Conservation (phyloP, 2,113 vertebrate genomes). For the Pipra filicauda region DNA sequence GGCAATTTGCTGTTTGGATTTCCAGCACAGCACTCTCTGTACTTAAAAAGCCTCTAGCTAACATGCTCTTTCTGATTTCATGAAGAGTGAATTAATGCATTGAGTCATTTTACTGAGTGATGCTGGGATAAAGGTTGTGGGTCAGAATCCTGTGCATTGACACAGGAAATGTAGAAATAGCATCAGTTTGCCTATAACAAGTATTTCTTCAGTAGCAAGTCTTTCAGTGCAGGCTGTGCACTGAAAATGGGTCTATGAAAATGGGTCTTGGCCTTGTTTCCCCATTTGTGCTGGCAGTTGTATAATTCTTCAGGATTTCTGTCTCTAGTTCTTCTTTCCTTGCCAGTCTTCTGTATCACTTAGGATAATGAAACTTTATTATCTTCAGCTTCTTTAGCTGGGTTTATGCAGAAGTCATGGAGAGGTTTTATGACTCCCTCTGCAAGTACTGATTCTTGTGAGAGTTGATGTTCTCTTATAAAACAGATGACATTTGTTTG, state of each 20-base stretch:
- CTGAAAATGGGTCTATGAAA: background rate
- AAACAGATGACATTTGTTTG: background rate
- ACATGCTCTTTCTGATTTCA: background rate
- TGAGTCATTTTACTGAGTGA: background rate
- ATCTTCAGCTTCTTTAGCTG: background rate
- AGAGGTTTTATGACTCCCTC: background rate
- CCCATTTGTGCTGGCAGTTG: background rate
- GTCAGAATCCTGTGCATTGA: background rate
- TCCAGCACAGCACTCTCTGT: background rate
- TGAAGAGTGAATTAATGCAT: background rate
- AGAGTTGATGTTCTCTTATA: background rate
- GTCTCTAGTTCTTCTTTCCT: background rate
- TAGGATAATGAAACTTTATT: background rate
- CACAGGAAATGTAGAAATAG: background rate
- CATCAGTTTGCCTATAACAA: background rate
- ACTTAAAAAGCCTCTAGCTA: background rate
- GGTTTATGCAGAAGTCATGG: background rate
- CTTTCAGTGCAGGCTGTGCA: background rate
- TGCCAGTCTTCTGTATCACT: background rate
- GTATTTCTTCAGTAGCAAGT: background rate
- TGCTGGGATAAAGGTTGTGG: background rate
- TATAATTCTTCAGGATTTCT: background rate
- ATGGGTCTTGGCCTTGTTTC: background rate
- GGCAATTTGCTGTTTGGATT: background rate
- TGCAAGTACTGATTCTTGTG: background rate